Conservation (phyloP, 2,888 invertebrate genomes). For the Phytoseiulus persimilis region DNA sequence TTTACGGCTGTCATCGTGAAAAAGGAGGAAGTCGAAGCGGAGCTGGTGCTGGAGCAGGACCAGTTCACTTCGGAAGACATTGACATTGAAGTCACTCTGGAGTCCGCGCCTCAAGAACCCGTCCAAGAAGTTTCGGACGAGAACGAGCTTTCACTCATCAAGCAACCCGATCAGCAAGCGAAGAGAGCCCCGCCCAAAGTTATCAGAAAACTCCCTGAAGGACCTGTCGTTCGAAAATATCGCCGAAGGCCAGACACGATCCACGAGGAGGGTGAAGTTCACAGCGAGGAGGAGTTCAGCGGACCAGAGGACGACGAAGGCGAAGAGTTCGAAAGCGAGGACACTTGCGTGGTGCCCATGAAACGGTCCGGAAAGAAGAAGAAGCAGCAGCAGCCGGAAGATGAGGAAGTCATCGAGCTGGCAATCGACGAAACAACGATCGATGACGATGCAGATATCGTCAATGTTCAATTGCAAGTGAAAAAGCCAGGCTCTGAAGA, state of each 20-base stretch:
- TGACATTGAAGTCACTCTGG: conserved; percentile 24
- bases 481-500: conserved; percentile 27
- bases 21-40: conserved; percentile 31
- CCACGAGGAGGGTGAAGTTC: neutral
- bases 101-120: conserved; percentile 13
- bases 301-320: neutral
- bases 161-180: neutral
- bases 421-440: neutral
- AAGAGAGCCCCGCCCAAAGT: neutral
- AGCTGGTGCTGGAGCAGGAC: conserved; percentile 25
- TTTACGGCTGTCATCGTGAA: conserved; percentile 40
- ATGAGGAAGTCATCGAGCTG: neutral
- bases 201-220: neutral
- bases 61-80: conserved; percentile 31
- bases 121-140: neutral
- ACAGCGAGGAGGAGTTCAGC: conserved; percentile 17
- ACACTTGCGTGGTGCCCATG: conserved; percentile 1
- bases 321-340: conserved; percentile 21
- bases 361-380: conserved; percentile 6
- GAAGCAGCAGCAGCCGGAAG: conserved; percentile 1
- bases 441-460: conserved; percentile 15
- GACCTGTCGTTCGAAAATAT: neutral
- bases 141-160: neutral
- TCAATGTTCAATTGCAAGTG: conserved; percentile 18
- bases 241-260: conserved; percentile 16